Percentiles rank a stretch among this genome's conserved stretches.
Conservation (phyloP, 30 jellyfish, hydroid and myxozoan genomes). For the Aurelia aurita region DNA sequence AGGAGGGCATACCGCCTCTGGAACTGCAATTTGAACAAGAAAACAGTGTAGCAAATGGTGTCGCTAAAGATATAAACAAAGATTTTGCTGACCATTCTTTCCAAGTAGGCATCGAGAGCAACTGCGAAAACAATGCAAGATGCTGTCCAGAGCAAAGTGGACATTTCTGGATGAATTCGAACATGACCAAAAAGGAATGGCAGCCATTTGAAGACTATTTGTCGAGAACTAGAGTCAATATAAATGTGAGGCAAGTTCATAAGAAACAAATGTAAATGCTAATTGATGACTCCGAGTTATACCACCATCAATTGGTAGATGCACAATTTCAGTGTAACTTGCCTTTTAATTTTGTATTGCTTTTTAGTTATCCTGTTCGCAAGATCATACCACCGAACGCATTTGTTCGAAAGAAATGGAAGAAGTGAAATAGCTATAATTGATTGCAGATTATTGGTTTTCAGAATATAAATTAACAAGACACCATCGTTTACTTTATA, state of each 20-base stretch:
- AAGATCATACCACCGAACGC: not conserved
- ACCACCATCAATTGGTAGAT: too few relatives aligned
- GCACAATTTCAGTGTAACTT: too few relatives aligned
- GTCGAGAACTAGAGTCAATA: constrained; percentile 90
- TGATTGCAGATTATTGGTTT: not conserved
- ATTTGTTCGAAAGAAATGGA: not conserved
- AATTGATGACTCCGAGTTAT: not conserved
- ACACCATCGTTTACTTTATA: constrained; percentile 3
- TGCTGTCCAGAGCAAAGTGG: not conserved
- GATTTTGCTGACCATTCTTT: not conserved
- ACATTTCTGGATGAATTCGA: constrained; percentile 27
- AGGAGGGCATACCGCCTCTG: constrained; percentile 25
- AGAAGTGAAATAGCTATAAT: constrained; percentile 1
- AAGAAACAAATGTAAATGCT: constrained; percentile 5
- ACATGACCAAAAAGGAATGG: constrained; percentile 38
- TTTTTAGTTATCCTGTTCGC: too few relatives aligned
- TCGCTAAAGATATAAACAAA: not conserved
- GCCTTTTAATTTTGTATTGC: too few relatives aligned
- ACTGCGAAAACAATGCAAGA: not conserved
- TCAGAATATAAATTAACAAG: constrained; percentile 46
- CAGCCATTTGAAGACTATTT: constrained; percentile 66
- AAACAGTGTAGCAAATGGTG: not conserved
- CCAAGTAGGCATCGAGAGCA: too few relatives aligned
- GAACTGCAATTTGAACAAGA: not conserved
- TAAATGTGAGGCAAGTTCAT: constrained; percentile 95